Conservation (phyloP, 2,113 vertebrate genomes). For the Spilogale gracilis region DNA sequence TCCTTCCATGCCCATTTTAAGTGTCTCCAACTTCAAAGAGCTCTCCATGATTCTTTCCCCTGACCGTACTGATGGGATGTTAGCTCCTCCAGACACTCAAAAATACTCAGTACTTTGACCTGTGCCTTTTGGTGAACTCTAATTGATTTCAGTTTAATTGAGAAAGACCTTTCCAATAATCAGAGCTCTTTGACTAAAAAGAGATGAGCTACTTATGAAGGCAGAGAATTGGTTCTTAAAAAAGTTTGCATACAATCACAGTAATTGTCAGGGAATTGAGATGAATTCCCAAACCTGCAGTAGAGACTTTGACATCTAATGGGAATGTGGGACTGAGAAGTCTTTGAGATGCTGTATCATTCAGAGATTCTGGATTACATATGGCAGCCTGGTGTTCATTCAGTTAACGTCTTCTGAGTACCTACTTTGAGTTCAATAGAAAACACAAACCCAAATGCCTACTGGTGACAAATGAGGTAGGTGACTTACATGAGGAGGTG, state of each 20-base stretch:
- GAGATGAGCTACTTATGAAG: conserved; percentile 21
- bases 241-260: background rate
- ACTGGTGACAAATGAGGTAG: background rate
- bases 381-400: background rate
- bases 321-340: background rate
- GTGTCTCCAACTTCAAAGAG: conserved; percentile 30
- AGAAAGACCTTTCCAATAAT: conserved; percentile 23
- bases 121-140: background rate
- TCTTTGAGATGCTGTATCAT: background rate
- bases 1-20: background rate
- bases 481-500: background rate
- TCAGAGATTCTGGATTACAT: conserved; percentile 2
- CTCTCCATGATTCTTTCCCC: background rate
- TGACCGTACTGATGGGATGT: background rate
- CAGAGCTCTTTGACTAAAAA: background rate
- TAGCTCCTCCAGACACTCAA: background rate
- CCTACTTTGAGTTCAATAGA: background rate
- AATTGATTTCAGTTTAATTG: conserved; percentile 49
- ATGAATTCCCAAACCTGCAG: background rate
- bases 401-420: background rate
- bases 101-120: background rate
- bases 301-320: conserved; percentile 31
- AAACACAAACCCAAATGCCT: background rate
- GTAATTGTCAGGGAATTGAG: conserved; percentile 23
- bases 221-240: background rate